Evolutionary conservation across 2,797 vertebrate genomes (phyloP).

Genomic region (Acomys russatus): DNA sequence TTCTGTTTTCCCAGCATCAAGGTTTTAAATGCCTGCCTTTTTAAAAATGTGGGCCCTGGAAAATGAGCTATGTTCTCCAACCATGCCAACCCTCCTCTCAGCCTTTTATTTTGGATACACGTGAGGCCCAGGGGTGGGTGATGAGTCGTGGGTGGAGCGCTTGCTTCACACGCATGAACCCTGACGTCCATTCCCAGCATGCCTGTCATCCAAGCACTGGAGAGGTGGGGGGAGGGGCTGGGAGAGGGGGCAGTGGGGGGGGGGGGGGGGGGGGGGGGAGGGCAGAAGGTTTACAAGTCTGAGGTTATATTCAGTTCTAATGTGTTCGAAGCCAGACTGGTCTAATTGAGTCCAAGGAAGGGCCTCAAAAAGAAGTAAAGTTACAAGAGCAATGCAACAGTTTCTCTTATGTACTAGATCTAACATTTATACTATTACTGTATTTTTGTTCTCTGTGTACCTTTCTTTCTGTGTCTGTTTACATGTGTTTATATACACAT

Average conservation of each 20-base stretch:
- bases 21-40: background rate
- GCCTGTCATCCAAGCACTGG: background rate
- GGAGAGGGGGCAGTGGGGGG: background rate
- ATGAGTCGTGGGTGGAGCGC: background rate
- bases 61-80: background rate
- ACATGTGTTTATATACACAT: background rate
- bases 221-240: background rate
- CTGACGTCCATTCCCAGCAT: background rate
- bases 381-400: background rate
- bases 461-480: background rate
- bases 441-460: background rate
- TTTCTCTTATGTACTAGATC: background rate
- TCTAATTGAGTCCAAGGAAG: background rate
- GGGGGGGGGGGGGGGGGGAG: background rate
- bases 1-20: background rate
- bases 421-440: slow-evolving; percentile 1
- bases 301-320: background rate
- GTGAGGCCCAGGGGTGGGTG: background rate
- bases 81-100: background rate
- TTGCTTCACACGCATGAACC: background rate
- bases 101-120: slow-evolving; percentile 56
- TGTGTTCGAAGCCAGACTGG: background rate
- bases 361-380: background rate
- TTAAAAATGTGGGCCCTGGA: background rate
- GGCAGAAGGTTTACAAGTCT: background rate